Percentiles rank a stretch among this genome's conserved stretches.
Evolutionary conservation across 2,888 invertebrate genomes (phyloP).

Genomic region (Subacronicta megacephala): DNA sequence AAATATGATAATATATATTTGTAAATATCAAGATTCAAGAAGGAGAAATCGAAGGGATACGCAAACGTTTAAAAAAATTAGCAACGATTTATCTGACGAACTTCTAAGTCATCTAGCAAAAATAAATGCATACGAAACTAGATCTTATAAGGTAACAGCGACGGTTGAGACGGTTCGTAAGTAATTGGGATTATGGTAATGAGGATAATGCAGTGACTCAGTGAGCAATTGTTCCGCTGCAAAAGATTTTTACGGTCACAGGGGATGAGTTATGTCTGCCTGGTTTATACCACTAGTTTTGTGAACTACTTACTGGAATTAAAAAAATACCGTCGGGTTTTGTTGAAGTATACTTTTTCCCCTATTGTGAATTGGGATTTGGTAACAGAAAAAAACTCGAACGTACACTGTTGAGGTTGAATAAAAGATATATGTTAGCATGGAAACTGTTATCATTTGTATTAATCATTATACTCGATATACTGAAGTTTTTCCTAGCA

Average conservation of each 20-base stretch:
- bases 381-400: constrained; percentile 14
- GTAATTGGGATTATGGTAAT: constrained; percentile 71
- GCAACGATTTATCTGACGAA: no score
- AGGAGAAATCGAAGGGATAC: no score
- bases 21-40: no score
- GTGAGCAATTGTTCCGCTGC: constrained; percentile 41
- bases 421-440: background rate
- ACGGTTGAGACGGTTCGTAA: constrained; percentile 56
- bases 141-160: constrained; percentile 39
- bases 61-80: no score
- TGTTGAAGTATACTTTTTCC: constrained; percentile 28
- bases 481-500: no score
- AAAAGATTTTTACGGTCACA: constrained; percentile 61
- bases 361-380: constrained; percentile 22
- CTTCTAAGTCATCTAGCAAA: constrained; percentile 32
- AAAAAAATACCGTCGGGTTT: constrained; percentile 44
- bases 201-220: constrained; percentile 54
- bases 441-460: background rate
- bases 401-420: background rate
- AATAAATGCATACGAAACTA: constrained; percentile 51
- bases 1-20: no score
- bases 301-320: constrained; percentile 55
- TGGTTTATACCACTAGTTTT: constrained; percentile 42
- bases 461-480: no score
- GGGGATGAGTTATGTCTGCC: constrained; percentile 56